Evolutionary conservation across 1,140 invertebrate species (phyloP), one percentile per base, ranked within the genome.

Genomic region (Orussus abietinus): DNA sequence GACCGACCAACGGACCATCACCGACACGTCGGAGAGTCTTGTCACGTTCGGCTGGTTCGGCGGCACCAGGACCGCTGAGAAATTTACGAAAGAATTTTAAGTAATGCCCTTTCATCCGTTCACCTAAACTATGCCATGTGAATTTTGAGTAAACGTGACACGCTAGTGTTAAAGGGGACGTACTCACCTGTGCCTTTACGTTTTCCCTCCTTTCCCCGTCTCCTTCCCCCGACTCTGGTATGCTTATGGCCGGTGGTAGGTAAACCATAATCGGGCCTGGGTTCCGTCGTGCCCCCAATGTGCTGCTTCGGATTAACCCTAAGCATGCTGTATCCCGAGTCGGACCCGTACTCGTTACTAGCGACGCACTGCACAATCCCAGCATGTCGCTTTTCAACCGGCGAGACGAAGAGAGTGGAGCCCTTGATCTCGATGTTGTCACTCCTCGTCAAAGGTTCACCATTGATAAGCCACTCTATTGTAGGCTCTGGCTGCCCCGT

Each of bases 321-420:
- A 21, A 91, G 62, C 45, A 83, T 69, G 34, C 57, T 66, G 18
- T 75, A 75, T 7, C 75, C 75, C 5, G 74, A 77, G 10, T 75
- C 81, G 39, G 84, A 85, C 13, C 88, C 89, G 9, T 90, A 76
- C n/a, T 76, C 66, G 69, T 93, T 95, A 42, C 79, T 82, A 0
- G 88, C 90, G 52, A 94, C 88, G 62, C 90, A 92, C 59, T 95
- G 90, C 38, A 92, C 85, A 12, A 92, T 84, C 1, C 92, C 92
- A 1, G 88, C 87, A 57, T 93, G 88, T 3, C 79, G 77, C 56
- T 90, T 90, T 53, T 86, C 80, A 0, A 88, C 83, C 3, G 77
- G 76, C 1, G 77, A 74, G 39, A 93, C 81, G 12, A 74, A 64
- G 5, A 89, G 60, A 12, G 75, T 79, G 3, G 73, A 69, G 21